Evolutionary conservation across 53 echinoderm and acorn worm genomes (phyloP), one percentile per base, ranked within the genome.

Genomic region (Stichopus horrens): DNA sequence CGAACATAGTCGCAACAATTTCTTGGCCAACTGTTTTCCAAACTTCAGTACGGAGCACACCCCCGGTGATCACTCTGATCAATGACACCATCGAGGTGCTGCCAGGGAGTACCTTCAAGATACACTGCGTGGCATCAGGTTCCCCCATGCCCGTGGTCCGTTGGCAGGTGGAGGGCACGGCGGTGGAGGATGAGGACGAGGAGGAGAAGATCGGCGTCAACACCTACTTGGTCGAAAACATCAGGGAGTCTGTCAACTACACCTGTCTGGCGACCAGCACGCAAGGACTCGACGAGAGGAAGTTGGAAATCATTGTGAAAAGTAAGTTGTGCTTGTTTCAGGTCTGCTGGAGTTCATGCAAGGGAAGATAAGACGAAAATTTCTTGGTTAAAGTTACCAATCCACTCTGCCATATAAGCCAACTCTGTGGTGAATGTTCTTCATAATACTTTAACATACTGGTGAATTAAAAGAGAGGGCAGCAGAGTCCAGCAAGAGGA

Each of bases 61-160:
- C 91, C 0, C 91, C 91, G 19, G 19, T 54, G 7, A 87, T 91
- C 53, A 88, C 82, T 58, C 87, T 87, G 21, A 76, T 66, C 75
- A 87, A 87, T 58, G 57, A 23, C 9, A 80, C 87, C 88, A 75
- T 87, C 21, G 94, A 94, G 81, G 92, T 94, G 53, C 82, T 92
- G 4, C 94, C 94, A 0, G 94, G 94, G 10, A 90, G 92, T 55
- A 88, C 63, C 57, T 90, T 94, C 52, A 76, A 82, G 67, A 84
- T 94, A 54, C 90, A 90, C 59, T 94, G 94, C 54, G 94, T 84
- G 55, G 94, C 94, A 37, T 83, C 88, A 20, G 94, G 94, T 58
- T 92, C 94, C 20, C 94, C 94, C 54, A 90, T 94, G 94, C 94
- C 94, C 0, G 53, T 19, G 73, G 92, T 94, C 54, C 73, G 76